Percentiles rank a stretch among this genome's conserved stretches.
phyloP scores from a whole-genome alignment of 2,113 vertebrate species.

The Calonectris borealis region DNA sequence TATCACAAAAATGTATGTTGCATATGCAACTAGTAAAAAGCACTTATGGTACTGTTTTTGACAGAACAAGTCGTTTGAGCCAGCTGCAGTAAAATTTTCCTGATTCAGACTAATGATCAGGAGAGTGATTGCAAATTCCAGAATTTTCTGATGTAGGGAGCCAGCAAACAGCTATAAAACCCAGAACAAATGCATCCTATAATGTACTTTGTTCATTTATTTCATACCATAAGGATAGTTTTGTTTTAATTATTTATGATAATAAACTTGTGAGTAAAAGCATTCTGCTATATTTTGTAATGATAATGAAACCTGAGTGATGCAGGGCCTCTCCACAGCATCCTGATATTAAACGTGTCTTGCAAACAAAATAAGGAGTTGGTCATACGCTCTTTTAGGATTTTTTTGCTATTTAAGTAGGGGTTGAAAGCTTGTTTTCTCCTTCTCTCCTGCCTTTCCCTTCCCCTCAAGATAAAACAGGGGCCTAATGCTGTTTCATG shows the following conservation, averaged over 20 bases:
- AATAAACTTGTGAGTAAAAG: slow-evolving; percentile 35
- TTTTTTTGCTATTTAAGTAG: background rate
- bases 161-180: slow-evolving; percentile 21
- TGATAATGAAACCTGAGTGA: slow-evolving; percentile 45
- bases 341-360: slow-evolving; percentile 6
- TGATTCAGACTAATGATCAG: slow-evolving; percentile 20
- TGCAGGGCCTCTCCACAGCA: background rate
- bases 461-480: background rate
- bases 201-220: slow-evolving; percentile 45
- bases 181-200: background rate
- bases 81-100: slow-evolving; percentile 25
- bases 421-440: background rate
- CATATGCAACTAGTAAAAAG: background rate
- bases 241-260: slow-evolving; percentile 65
- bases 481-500: background rate
- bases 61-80: background rate
- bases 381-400: background rate
- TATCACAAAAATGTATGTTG: background rate
- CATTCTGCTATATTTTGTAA: slow-evolving; percentile 30
- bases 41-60: background rate
- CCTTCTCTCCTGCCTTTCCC: background rate
- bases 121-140: slow-evolving; percentile 13
- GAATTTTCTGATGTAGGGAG: slow-evolving; percentile 24
- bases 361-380: slow-evolving; percentile 2
- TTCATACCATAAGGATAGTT: slow-evolving; percentile 35